phyloP scores from a whole-genome alignment of 2,797 vertebrate genomes.

The Smutsia temminckii region DNA sequence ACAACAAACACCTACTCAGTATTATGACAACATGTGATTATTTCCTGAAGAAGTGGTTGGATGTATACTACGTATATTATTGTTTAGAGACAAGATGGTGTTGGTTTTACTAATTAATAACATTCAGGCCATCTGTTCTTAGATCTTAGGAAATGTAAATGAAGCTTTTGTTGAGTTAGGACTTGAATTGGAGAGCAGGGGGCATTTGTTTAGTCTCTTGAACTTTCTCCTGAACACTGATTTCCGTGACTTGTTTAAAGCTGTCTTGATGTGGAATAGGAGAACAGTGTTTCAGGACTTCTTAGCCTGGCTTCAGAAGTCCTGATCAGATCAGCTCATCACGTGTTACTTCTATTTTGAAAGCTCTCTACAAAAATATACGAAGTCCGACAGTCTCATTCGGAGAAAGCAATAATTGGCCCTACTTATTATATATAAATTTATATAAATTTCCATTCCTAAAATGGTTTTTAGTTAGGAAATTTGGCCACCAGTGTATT shows the following conservation, averaged over 20 bases:
- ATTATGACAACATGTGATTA: not conserved
- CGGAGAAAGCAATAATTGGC: not conserved
- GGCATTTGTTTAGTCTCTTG: conserved; percentile 2
- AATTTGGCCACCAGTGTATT: not conserved
- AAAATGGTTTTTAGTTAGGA: conserved; percentile 25
- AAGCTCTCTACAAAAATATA: not conserved
- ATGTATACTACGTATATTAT: not conserved
- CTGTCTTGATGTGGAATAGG: not conserved
- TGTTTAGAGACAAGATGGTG: not conserved
- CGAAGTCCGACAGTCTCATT: conserved; percentile 1
- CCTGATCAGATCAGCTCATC: not conserved
- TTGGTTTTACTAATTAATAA: not conserved
- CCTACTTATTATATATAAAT: not conserved
- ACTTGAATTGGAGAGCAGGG: not conserved
- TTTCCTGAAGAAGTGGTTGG: not conserved
- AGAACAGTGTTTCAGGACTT: not conserved
- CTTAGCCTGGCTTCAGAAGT: not conserved
- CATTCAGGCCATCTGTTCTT: not conserved
- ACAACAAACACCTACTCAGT: not conserved
- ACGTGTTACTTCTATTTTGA: not conserved
- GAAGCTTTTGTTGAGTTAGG: not conserved
- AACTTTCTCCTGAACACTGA: not conserved
- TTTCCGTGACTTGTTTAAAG: conserved; percentile 19
- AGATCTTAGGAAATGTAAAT: not conserved
- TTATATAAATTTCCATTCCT: not conserved